Percentiles rank a stretch among this genome's conserved stretches.
Evolutionary conservation across 2,888 invertebrate genomes (phyloP).

Genomic region (Folsomia candida): DNA sequence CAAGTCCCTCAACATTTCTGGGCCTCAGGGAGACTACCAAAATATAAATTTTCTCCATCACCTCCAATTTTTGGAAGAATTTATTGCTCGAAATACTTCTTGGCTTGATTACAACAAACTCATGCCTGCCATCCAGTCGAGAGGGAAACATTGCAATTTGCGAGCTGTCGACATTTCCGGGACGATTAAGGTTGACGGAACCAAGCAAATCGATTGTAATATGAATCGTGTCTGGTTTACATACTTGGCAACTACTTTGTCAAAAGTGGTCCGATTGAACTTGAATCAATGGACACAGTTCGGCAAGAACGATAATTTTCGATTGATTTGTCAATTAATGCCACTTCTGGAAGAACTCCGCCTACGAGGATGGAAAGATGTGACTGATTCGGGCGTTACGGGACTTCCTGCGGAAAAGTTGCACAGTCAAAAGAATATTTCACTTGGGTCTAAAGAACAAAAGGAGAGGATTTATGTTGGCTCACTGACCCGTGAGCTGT

Average conservation of each 20-base stretch:
- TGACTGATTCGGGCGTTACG: slow-evolving; percentile 42
- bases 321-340: slow-evolving; percentile 35
- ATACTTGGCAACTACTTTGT: slow-evolving; percentile 25
- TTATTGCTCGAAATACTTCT: slow-evolving; percentile 34
- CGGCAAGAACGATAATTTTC: slow-evolving; percentile 43
- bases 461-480: slow-evolving; percentile 23
- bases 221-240: slow-evolving; percentile 38
- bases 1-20: slow-evolving; percentile 34
- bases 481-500: slow-evolving; percentile 19
- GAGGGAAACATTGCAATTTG: slow-evolving; percentile 3
- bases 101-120: slow-evolving; percentile 44
- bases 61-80: slow-evolving; percentile 34
- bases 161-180: slow-evolving; percentile 29
- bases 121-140: slow-evolving; percentile 26
- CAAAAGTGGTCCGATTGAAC: slow-evolving; percentile 33
- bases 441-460: not conserved
- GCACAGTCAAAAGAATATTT: slow-evolving; percentile 13
- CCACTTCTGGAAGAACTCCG: slow-evolving; percentile 29
- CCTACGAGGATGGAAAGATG: slow-evolving; percentile 38
- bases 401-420: slow-evolving; percentile 38
- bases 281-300: slow-evolving; percentile 39
- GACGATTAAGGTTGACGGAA: slow-evolving; percentile 22
- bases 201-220: slow-evolving; percentile 33
- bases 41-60: slow-evolving; percentile 34
- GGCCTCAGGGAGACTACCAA: slow-evolving; percentile 31